phyloP scores from a whole-genome alignment of 2,888 invertebrate species.

The Eristalis pertinax region DNA sequence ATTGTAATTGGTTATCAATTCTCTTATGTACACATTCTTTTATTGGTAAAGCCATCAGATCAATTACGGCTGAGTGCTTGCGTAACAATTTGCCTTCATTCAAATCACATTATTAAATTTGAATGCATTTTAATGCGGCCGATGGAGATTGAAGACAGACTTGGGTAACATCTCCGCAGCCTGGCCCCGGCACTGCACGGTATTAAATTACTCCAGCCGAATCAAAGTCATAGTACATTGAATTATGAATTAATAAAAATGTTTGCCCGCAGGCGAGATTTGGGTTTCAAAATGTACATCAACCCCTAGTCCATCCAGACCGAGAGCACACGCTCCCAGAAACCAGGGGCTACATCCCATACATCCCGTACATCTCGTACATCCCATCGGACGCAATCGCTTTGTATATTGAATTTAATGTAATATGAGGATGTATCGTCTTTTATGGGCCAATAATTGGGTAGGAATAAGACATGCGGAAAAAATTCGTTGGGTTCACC shows the following conservation, averaged over 20 bases:
- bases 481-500: constrained; percentile 68
- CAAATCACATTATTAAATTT: constrained; percentile 58
- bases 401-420: constrained; percentile 73
- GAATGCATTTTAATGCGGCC: constrained; percentile 64
- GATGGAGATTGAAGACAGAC: constrained; percentile 46
- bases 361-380: neutral
- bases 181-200: neutral
- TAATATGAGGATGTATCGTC: constrained; percentile 79
- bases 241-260: constrained; percentile 81
- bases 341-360: constrained; percentile 32
- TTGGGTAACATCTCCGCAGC: constrained; percentile 53
- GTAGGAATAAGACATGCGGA: constrained; percentile 78
- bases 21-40: constrained; percentile 9
- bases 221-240: constrained; percentile 78
- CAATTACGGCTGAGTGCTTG: constrained; percentile 67
- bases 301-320: constrained; percentile 58
- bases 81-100: constrained; percentile 64
- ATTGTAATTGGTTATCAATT: constrained; percentile 38
- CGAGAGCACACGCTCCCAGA: constrained; percentile 36
- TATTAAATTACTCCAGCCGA: constrained; percentile 75
- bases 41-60: constrained; percentile 47
- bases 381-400: constrained; percentile 47
- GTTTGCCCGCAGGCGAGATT: constrained; percentile 81
- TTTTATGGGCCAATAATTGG: constrained; percentile 80
- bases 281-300: constrained; percentile 77